Conservation (phyloP, 2,113 vertebrate genomes). For the Rhizomys pruinosus region DNA sequence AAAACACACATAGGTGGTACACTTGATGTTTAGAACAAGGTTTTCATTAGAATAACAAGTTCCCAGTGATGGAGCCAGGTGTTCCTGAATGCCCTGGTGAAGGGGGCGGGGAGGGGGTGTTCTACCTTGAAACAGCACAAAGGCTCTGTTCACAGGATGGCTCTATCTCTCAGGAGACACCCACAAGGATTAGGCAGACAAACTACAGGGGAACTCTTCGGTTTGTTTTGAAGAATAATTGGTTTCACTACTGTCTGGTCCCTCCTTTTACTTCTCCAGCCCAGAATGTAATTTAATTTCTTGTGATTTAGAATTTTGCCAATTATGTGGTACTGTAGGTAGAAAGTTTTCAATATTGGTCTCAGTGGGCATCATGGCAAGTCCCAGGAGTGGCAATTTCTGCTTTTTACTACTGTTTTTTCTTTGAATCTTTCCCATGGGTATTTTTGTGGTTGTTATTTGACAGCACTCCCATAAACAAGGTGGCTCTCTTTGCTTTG, state of each 20-base stretch:
- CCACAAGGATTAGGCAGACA: background rate
- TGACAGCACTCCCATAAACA: background rate
- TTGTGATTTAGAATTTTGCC: slow-evolving; percentile 41
- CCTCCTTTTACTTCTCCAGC: slow-evolving; percentile 23
- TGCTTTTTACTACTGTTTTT: background rate
- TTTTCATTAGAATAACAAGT: slow-evolving; percentile 63
- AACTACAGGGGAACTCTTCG: background rate
- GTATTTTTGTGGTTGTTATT: background rate
- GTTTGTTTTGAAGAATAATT: slow-evolving; percentile 63
- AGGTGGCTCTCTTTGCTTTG: background rate
- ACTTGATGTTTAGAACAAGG: slow-evolving; percentile 57
- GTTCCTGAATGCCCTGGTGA: too few relatives aligned
- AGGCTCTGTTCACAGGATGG: background rate
- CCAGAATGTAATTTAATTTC: slow-evolving; percentile 59
- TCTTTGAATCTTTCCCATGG: background rate
- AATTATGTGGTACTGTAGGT: background rate
- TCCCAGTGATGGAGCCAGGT: slow-evolving; percentile 70
- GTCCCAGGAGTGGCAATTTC: background rate
- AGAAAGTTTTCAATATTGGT: background rate
- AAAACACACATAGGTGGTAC: slow-evolving; percentile 58
- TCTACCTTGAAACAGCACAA: background rate
- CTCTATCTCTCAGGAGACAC: background rate
- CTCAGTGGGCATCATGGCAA: background rate
- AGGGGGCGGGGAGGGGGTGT: background rate
- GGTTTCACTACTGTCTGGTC: slow-evolving; percentile 56